Percentiles rank a stretch among this genome's conserved stretches.
Evolutionary conservation across 1,140 invertebrate species (phyloP).

Genomic region (Neodiprion virginianus): DNA sequence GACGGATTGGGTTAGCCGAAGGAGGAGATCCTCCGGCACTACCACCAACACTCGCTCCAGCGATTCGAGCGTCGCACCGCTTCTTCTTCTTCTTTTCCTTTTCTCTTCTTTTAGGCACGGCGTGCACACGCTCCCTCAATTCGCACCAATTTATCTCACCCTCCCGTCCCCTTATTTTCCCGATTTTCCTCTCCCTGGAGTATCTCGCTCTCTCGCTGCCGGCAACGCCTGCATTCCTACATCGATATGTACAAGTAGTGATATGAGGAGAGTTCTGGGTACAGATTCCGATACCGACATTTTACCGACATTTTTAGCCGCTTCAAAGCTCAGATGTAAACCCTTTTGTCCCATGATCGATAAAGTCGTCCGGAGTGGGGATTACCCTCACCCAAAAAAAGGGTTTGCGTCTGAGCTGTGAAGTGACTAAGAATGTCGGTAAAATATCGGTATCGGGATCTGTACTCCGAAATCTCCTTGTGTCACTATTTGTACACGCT

Average conservation of each 20-base stretch:
- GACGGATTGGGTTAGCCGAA: conserved; percentile 42
- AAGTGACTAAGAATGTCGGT: too few relatives aligned
- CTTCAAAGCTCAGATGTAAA: too few relatives aligned
- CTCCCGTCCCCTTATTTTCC: background rate
- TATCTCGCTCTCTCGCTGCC: background rate
- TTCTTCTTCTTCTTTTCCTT: background rate
- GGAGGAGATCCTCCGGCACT: conserved; percentile 18
- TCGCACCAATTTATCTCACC: conserved; percentile 1
- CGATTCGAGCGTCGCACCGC: background rate
- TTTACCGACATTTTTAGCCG: too few relatives aligned
- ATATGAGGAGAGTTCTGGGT: too few relatives aligned
- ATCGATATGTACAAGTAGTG: background rate
- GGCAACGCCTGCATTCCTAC: background rate
- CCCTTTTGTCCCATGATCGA: too few relatives aligned
- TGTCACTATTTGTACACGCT: too few relatives aligned
- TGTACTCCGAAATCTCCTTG: too few relatives aligned
- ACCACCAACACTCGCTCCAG: background rate
- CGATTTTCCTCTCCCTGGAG: background rate
- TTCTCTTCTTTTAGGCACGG: background rate
- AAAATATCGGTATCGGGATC: too few relatives aligned
- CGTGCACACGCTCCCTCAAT: background rate
- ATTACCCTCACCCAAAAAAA: too few relatives aligned
- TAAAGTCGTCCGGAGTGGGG: too few relatives aligned
- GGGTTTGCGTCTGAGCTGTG: too few relatives aligned
- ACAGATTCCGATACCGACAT: too few relatives aligned